These are phyloP conservation scores for Salvelinus alpinus DNA, from an alignment of 2,113 vertebrate genomes.

Conservation along the genomic window DNA sequence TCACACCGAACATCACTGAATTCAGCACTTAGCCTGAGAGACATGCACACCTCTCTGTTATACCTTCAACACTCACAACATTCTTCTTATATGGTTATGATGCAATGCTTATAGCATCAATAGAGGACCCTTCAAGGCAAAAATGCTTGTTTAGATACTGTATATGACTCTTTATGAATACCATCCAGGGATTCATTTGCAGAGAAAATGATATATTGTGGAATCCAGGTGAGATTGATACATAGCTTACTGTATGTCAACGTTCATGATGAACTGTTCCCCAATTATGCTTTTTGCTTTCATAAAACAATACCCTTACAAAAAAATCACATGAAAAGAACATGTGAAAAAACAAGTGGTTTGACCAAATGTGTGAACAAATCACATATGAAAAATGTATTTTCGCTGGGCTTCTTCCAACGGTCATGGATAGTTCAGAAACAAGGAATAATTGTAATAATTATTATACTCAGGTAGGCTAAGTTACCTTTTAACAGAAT, in stretches of 20 bases:
- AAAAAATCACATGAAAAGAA: too few relatives aligned
- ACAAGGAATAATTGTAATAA: neutral
- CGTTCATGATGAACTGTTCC: too few relatives aligned
- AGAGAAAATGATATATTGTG: neutral
- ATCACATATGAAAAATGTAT: too few relatives aligned
- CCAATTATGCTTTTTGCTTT: too few relatives aligned
- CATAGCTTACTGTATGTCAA: too few relatives aligned
- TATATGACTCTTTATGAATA: neutral
- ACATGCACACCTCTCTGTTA: slow-evolving; percentile 44
- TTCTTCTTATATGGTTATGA: neutral
- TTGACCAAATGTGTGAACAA: too few relatives aligned
- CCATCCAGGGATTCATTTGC: neutral
- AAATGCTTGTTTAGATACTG: neutral
- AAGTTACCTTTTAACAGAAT: too few relatives aligned
- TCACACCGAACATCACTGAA: slow-evolving; percentile 65
- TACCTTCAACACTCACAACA: neutral
- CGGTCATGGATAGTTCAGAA: neutral
- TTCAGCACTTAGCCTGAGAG: slow-evolving; percentile 71
- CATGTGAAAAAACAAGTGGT: too few relatives aligned
- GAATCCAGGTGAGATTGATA: too few relatives aligned
- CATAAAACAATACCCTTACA: too few relatives aligned
- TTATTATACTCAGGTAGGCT: neutral
- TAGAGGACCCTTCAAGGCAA: neutral
- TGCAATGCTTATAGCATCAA: neutral
- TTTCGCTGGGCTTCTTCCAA: too few relatives aligned